Base-by-base conservation (phyloP, 2,797 vertebrate species). In the Malurus splendens region DNA sequence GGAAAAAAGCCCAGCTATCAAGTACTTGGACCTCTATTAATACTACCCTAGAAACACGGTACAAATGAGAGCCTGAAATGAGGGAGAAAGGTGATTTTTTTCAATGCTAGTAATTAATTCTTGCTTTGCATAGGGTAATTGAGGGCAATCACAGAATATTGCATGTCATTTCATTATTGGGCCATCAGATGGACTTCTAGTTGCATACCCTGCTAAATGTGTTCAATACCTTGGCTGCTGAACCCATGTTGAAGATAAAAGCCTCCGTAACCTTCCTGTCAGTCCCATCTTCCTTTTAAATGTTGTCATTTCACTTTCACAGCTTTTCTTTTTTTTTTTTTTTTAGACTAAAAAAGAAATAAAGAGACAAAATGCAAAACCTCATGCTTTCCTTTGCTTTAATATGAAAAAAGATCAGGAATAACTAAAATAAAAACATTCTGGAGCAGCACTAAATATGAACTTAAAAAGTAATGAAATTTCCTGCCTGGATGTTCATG, bases 91-190 rank as follows among this genome's bases (percentile, higher is more conserved):
- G 96, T 97, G 96, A 97, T 54, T 73, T 92, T 97, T 94, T 94
- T 95, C 96, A 97, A 90, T 95, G 96, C 72, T 95, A 92, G 94
- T 97, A 98, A 98, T 98, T 98, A 98, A 97, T 97, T 97, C 94
- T 96, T 96, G 94, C 93, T 98, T 97, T 97, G 93, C 97, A 97
- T 96, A 97, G 96, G 98, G 93, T 98, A 98, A 98, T 98, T 97
- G 97, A 97, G 97, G 97, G 96, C 97, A 98, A 84, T 96, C 94
- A 95, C 86, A 67, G 90, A 97, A 96, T 97, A 96, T 93, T 96
- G 90, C 90, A 83, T 96, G 95, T 86, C 95, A 96, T 97, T 97
- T 96, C 92, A 96, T 96, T 96, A 96, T 60, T 30, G 62, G 86
- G 83, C 84, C 94, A 94, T 97, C 95, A 96, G 71, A 96, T 93